phyloP scores from a whole-genome alignment of 2,113 vertebrate genomes.

The Oryzias curvinotus region DNA sequence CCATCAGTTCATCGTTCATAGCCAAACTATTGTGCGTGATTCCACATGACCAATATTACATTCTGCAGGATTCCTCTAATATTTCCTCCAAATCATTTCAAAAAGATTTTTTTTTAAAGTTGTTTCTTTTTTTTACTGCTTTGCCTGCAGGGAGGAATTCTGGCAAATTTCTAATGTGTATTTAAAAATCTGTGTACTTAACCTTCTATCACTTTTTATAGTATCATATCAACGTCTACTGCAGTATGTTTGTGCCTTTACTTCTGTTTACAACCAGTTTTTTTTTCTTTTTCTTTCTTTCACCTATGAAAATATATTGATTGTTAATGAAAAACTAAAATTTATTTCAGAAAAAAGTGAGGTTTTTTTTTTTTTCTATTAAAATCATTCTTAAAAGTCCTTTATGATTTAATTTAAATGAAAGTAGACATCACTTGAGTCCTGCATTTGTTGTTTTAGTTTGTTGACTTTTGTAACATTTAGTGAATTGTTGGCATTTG shows the following conservation, averaged over 20 bases:
- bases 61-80: constrained; percentile 76
- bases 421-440: constrained; percentile 75
- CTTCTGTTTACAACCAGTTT: constrained; percentile 80
- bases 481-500: background rate
- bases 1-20: constrained; percentile 73
- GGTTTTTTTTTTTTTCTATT: constrained; percentile 76
- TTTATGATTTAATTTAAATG: constrained; percentile 86
- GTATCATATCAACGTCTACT: constrained; percentile 71
- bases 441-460: constrained; percentile 18
- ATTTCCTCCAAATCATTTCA: constrained; percentile 76
- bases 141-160: constrained; percentile 48
- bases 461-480: background rate
- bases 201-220: constrained; percentile 71
- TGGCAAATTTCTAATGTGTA: constrained; percentile 70
- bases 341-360: constrained; percentile 70
- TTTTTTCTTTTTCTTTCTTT: constrained; percentile 46
- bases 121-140: constrained; percentile 21
- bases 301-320: constrained; percentile 70
- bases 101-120: constrained; percentile 21
- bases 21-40: constrained; percentile 72
- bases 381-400: constrained; percentile 76
- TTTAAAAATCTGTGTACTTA: constrained; percentile 84
- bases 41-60: constrained; percentile 63
- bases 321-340: constrained; percentile 71
- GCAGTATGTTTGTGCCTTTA: constrained; percentile 87